Evolutionary conservation across 2,113 vertebrate species (phyloP), one percentile per base, ranked within the genome.

Genomic region (Perca schrenkii): DNA sequence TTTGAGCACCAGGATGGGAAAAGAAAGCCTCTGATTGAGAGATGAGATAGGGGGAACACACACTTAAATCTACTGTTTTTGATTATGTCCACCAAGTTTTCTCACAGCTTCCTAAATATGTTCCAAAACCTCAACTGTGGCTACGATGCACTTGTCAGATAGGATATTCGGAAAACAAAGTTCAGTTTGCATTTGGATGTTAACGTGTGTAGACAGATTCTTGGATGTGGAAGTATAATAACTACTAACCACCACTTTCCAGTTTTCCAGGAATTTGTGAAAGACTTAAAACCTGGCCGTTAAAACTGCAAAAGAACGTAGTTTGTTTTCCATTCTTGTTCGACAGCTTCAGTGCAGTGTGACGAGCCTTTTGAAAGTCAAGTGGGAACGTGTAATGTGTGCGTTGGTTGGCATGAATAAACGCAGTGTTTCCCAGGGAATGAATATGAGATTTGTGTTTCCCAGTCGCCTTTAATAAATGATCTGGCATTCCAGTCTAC

Each of bases 401-500:
- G 71, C 49, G 66, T 12, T 54, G 14, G 58, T 69, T 53, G 28
- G 40, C 50, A 71, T 46, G 46, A 70, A 63, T 46, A 16, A 43
- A 56, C 3, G 56, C 4, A 66, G 34, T 34, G 13, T 68, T 73
- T 68, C 34, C 67, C 40, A 71, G 28, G 58, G 50, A 62, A 69
- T 65, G 53, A 47, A 61, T 15, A 28, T 54, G 47, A 71, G 12
- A 61, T 34, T 60, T 70, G 21, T 73, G 74, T 54, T 43, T 78
- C 68, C 19, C 53, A 31, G 11, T 73, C 13, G 12, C 28, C 34
- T 19, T 16, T 34, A 0, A n/a, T 60, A 54, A 47, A 53, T 72
- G 13, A 34, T 77, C 63, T 7, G 22, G 57, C 46, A 11, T 1
- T 47, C 25, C 22, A 49, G 21, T 57, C 66, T 22, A 4, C 60